Evolutionary conservation across 2,113 vertebrate genomes (phyloP).

Genomic region (Salvator merianae): DNA sequence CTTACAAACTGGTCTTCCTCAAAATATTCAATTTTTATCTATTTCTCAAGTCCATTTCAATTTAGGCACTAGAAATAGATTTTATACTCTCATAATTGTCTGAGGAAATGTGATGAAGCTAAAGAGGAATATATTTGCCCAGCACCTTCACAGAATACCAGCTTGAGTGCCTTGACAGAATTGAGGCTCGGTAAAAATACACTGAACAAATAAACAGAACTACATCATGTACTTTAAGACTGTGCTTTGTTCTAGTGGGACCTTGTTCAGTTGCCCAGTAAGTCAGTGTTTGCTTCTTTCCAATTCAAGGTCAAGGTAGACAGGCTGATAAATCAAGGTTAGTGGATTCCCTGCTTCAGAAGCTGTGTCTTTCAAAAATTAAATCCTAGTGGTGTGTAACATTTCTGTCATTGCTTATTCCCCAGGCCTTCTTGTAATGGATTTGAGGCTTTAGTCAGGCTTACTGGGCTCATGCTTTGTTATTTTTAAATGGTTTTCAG

Average conservation of each 20-base stretch:
- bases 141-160: too few species aligned
- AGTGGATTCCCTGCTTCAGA: neutral
- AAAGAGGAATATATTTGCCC: too few species aligned
- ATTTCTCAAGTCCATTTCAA: neutral
- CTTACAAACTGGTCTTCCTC: neutral
- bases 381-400: neutral
- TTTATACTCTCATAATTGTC: neutral
- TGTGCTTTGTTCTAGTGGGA: neutral
- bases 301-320: neutral
- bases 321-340: neutral
- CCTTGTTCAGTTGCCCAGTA: too few species aligned
- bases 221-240: neutral
- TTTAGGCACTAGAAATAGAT: neutral
- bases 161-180: neutral
- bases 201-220: neutral
- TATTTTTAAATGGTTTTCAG: neutral
- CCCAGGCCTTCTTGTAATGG: neutral
- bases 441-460: neutral
- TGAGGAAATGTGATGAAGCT: neutral
- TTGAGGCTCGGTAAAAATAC: neutral
- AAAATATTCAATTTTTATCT: neutral
- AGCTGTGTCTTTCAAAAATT: neutral
- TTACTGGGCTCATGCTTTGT: neutral
- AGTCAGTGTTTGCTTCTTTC: neutral
- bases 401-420: neutral